phyloP scores from a whole-genome alignment of 2,888 invertebrate species.

The Trissolcus japonicus region DNA sequence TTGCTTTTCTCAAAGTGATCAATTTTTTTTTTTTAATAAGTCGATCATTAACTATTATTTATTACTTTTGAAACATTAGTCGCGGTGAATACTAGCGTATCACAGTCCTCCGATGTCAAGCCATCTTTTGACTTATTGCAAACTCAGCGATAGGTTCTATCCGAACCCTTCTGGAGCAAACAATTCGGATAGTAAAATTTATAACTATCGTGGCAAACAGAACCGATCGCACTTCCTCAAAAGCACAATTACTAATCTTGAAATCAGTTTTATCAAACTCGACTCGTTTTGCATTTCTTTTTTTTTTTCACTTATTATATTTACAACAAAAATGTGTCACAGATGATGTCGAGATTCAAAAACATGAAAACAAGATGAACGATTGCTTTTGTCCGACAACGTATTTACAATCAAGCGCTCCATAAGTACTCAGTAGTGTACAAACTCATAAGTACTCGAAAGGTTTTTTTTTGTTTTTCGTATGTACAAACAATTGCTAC shows the following conservation, averaged over 20 bases:
- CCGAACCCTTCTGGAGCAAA: conserved; percentile 4
- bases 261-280: conserved; percentile 1
- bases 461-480: background rate
- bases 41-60: background rate
- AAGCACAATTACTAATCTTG: background rate
- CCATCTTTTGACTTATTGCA: conserved; percentile 56
- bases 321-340: conserved; percentile 27
- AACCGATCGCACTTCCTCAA: conserved; percentile 5
- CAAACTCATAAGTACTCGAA: conserved; percentile 51
- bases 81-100: conserved; percentile 69
- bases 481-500: conserved; percentile 51
- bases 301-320: conserved; percentile 18
- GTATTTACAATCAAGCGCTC: conserved; percentile 51
- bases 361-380: conserved; percentile 42
- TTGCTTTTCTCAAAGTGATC: conserved; percentile 6
- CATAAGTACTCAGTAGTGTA: conserved; percentile 46
- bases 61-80: conserved; percentile 32
- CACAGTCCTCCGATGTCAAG: conserved; percentile 67
- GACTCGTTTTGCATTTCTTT: background rate
- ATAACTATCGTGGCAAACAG: conserved; percentile 4
- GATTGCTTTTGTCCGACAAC: conserved; percentile 27
- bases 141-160: conserved; percentile 18
- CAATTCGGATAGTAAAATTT: conserved; percentile 19
- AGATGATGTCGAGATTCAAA: conserved; percentile 2
- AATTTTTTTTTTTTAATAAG: background rate